Conservation (phyloP, 53 echinoderm and acorn worm genomes). For the Antedon mediterranea region DNA sequence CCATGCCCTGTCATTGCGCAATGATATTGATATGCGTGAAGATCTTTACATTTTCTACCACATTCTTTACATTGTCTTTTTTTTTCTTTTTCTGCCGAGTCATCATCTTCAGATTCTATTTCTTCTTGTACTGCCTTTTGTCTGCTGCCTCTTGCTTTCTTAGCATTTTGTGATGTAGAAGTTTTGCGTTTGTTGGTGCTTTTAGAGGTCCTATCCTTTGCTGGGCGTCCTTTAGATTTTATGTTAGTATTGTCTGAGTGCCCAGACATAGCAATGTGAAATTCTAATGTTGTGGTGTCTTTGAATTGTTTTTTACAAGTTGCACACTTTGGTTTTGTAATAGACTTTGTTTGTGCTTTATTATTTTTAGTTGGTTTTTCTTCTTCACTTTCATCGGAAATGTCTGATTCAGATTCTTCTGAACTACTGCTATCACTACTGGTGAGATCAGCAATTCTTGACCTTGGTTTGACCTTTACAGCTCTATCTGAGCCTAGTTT, state of each 20-base stretch:
- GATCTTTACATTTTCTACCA: background rate
- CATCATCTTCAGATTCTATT: background rate
- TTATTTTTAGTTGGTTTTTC: background rate
- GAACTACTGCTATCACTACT: background rate
- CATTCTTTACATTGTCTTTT: background rate
- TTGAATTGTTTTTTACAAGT: background rate
- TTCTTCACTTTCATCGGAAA: background rate
- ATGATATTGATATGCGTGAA: background rate
- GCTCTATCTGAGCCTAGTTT: background rate
- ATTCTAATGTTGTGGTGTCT: background rate
- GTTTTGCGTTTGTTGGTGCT: too few relatives aligned
- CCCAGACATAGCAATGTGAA: background rate
- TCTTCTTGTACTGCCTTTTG: background rate
- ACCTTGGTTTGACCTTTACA: background rate
- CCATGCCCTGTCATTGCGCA: background rate
- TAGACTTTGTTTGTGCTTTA: background rate
- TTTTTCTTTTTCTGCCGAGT: background rate
- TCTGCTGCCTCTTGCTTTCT: background rate
- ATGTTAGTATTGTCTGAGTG: background rate
- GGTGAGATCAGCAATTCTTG: background rate
- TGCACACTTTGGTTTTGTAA: background rate
- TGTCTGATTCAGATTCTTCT: background rate
- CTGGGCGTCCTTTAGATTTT: background rate
- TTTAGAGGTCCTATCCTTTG: too few relatives aligned
- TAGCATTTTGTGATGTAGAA: background rate